Conservation (phyloP, 2,113 vertebrate species). For the Ramphastos sulfuratus region DNA sequence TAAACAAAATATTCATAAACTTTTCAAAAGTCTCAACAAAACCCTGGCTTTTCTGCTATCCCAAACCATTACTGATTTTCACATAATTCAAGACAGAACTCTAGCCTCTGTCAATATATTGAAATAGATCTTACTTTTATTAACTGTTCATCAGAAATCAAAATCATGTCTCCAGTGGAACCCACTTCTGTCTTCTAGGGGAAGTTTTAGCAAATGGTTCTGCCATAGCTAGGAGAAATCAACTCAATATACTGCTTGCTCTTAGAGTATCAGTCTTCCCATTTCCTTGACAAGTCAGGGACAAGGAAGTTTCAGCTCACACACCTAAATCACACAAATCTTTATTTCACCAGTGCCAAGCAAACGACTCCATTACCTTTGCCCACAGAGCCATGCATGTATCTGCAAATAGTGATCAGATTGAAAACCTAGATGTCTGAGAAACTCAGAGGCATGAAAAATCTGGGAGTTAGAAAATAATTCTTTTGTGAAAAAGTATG, state of each 20-base stretch:
- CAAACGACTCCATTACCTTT: neutral
- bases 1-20: slow-evolving; percentile 11
- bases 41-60: neutral
- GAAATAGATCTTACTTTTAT: slow-evolving; percentile 46
- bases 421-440: neutral
- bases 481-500: neutral
- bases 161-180: slow-evolving; percentile 31
- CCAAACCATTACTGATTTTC: neutral
- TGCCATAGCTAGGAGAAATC: slow-evolving; percentile 55
- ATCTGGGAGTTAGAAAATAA: neutral
- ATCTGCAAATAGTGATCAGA: neutral
- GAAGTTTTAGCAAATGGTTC: slow-evolving; percentile 41
- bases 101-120: neutral
- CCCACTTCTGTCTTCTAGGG: slow-evolving; percentile 16
- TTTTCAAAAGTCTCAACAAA: neutral
- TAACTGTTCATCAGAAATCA: slow-evolving; percentile 57
- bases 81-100: slow-evolving; percentile 6
- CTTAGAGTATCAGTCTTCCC: slow-evolving; percentile 15
- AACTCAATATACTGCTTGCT: slow-evolving; percentile 57
- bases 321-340: slow-evolving; percentile 15
- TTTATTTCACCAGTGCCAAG: neutral
- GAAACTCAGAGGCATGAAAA: neutral
- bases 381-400: neutral
- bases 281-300: slow-evolving; percentile 20
- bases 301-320: neutral